Evolutionary conservation across 35 echinoderm and acorn worm genomes (phyloP).

Genomic region (Acanthaster planci): DNA sequence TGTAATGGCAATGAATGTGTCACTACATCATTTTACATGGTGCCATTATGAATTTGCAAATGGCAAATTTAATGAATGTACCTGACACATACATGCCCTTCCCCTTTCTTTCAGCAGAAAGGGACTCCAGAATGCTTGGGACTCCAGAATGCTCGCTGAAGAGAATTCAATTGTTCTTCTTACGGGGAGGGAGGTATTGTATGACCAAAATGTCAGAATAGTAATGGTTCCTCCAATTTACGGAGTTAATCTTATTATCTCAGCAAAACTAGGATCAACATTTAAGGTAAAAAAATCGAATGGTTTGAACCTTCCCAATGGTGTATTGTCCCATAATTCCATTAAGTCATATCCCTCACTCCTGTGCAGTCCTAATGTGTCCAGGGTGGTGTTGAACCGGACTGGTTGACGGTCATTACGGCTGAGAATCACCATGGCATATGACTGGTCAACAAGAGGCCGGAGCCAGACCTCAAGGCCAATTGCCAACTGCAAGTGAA

Average conservation of each 20-base stretch:
- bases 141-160: no score
- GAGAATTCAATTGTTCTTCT: no score
- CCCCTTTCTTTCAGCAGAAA: no score
- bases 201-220: no score
- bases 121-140: no score
- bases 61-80: no score
- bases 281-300: conserved; percentile 3
- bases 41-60: no score
- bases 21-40: no score
- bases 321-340: conserved; percentile 19
- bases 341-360: background rate
- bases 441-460: conserved; percentile 37
- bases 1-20: no score
- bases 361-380: background rate
- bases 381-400: conserved; percentile 46
- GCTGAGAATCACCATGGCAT: conserved; percentile 57
- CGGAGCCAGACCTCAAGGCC: conserved; percentile 63
- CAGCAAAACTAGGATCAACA: background rate
- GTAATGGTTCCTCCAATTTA: background rate
- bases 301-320: background rate
- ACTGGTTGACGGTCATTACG: conserved; percentile 46
- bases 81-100: no score
- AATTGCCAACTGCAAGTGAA: background rate
- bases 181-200: no score
- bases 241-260: background rate